phyloP scores from a whole-genome alignment of 2,797 vertebrate genomes.

The Leucoraja ocellata region DNA sequence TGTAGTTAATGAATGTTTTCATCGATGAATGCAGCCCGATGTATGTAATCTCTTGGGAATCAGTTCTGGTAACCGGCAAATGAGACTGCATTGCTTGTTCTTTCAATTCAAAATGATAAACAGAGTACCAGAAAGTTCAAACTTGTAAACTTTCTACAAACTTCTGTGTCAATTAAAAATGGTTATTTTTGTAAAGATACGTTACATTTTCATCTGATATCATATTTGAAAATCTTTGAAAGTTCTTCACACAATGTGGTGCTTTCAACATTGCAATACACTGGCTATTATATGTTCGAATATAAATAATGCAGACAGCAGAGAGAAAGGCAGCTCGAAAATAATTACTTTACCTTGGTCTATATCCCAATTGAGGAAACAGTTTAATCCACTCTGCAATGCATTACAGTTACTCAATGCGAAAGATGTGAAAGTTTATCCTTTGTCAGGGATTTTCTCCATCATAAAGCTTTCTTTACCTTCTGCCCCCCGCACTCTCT shows the following conservation, averaged over 20 bases:
- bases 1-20: too few species aligned
- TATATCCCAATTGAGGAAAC: neutral
- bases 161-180: neutral
- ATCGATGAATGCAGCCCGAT: too few species aligned
- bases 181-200: neutral
- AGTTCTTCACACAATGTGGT: neutral
- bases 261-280: neutral
- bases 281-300: neutral
- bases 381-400: neutral
- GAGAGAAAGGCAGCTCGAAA: neutral
- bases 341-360: neutral
- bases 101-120: neutral
- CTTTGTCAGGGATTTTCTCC: neutral
- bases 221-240: constrained; percentile 1
- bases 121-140: neutral
- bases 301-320: neutral
- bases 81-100: neutral
- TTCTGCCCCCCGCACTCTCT: too few species aligned
- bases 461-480: neutral
- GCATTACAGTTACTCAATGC: neutral
- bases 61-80: neutral
- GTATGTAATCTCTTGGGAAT: neutral
- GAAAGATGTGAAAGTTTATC: neutral
- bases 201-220: neutral
- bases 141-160: neutral